These are phyloP conservation scores for Colletes latitarsis DNA, from an alignment of 1,140 invertebrate genomes.

Conservation along the genomic window DNA sequence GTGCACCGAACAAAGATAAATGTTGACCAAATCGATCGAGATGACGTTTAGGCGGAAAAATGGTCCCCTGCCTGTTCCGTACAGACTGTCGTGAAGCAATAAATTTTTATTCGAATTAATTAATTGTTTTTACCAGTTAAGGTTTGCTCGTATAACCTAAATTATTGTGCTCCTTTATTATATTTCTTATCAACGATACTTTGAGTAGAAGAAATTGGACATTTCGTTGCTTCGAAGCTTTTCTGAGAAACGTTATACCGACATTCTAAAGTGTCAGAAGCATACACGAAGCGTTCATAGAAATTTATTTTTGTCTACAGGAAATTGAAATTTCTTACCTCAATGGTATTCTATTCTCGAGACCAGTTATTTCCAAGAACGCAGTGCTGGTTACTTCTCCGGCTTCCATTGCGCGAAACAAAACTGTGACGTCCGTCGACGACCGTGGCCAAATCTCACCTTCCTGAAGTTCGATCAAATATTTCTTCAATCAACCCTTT, in stretches of 20 bases:
- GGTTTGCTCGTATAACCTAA: no score
- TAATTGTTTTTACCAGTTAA: no score
- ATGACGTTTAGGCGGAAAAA: conserved; percentile 71
- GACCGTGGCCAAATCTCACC: conserved; percentile 73
- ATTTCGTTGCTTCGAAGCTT: no score
- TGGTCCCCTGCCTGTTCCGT: conserved; percentile 71
- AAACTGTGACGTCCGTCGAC: conserved; percentile 61
- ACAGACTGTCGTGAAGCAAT: conserved; percentile 46
- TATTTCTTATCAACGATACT: neutral
- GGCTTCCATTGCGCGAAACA: conserved; percentile 70
- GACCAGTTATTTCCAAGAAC: conserved; percentile 74
- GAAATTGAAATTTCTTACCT: conserved; percentile 52
- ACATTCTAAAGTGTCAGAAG: no score
- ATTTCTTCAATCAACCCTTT: neutral
- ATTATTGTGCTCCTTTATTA: no score
- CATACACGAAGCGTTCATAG: neutral
- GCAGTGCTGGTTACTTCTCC: conserved; percentile 63
- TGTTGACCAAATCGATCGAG: conserved; percentile 65
- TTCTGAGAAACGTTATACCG: no score
- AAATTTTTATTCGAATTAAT: neutral
- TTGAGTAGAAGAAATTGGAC: neutral
- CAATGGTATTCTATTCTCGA: conserved; percentile 71
- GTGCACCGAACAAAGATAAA: conserved; percentile 70
- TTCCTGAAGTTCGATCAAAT: conserved; percentile 45
- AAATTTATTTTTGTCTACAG: neutral